Evolutionary conservation across 2,888 invertebrate species (phyloP).

Genomic region (Diabrotica balteata): DNA sequence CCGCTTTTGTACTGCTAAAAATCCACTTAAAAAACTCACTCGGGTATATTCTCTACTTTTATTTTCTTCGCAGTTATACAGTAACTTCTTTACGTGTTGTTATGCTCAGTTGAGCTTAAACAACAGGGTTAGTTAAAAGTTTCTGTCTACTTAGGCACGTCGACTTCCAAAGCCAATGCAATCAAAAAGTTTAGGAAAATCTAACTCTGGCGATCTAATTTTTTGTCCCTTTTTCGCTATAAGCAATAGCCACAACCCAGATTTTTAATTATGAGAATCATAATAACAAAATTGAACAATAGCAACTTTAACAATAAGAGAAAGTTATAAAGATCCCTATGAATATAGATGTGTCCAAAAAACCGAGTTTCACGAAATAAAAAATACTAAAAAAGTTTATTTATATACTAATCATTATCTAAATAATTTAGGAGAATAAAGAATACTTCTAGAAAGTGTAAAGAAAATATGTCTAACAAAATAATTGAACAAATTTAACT

Average conservation of each 20-base stretch:
- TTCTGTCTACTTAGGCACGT: conserved; percentile 10
- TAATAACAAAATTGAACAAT: too few species aligned
- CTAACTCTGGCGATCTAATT: background rate
- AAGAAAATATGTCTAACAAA: too few species aligned
- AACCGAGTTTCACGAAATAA: too few species aligned
- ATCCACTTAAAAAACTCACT: conserved; percentile 9
- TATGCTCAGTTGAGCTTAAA: conserved; percentile 4
- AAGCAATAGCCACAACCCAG: background rate
- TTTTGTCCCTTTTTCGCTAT: background rate
- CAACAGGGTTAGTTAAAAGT: conserved; percentile 12
- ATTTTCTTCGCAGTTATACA: conserved; percentile 9
- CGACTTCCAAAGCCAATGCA: conserved; percentile 6
- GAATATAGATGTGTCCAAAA: too few species aligned
- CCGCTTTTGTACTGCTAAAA: background rate
- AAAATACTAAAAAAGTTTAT: too few species aligned
- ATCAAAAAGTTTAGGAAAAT: conserved; percentile 5
- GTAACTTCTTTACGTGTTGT: conserved; percentile 10
- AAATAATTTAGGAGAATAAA: too few species aligned
- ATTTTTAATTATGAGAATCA: background rate
- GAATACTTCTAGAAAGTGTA: too few species aligned
- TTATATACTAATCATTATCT: too few species aligned
- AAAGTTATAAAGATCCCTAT: too few species aligned
- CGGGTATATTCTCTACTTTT: conserved; percentile 4
- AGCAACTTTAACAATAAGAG: too few species aligned
- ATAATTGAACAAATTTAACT: too few species aligned